These are phyloP conservation scores for Heliconius nattereri DNA, from an alignment of 1,140 invertebrate genomes.

Conservation along the genomic window DNA sequence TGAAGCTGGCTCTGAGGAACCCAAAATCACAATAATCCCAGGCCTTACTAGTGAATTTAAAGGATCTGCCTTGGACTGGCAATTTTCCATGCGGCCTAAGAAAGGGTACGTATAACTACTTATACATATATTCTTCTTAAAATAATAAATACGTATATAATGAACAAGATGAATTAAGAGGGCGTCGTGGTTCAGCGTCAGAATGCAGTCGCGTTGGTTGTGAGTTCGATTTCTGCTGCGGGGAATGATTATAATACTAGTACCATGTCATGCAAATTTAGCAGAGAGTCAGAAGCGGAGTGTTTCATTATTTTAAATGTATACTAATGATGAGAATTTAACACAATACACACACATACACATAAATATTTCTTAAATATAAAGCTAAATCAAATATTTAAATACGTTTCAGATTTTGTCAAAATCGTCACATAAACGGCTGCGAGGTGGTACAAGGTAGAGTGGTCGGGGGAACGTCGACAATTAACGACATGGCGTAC, in stretches of 20 bases:
- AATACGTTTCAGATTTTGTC: slow-evolving; percentile 64
- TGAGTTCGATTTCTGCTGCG: too few species aligned
- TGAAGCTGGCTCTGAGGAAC: slow-evolving; percentile 87
- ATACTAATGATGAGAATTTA: not conserved
- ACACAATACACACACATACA: too few species aligned
- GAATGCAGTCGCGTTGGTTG: too few species aligned
- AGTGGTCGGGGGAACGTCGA: slow-evolving; percentile 88
- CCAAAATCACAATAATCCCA: slow-evolving; percentile 86
- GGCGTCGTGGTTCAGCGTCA: too few species aligned
- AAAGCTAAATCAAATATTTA: not conserved
- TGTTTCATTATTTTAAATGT: not conserved
- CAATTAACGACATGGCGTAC: slow-evolving; percentile 92
- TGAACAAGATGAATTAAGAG: not conserved
- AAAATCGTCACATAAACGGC: slow-evolving; percentile 56
- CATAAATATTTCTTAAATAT: not conserved
- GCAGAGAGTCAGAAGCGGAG: too few species aligned
- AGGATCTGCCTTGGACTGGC: slow-evolving; percentile 85
- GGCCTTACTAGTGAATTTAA: slow-evolving; percentile 82
- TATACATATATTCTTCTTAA: not conserved
- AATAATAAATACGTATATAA: not conserved
- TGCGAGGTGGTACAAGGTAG: slow-evolving; percentile 82
- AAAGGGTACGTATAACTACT: slow-evolving; percentile 69
- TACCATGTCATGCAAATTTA: too few species aligned
- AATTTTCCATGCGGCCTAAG: slow-evolving; percentile 85
- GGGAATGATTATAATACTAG: too few species aligned